These are phyloP conservation scores for Ophioderma brevispina DNA, from an alignment of 35 echinoderm and acorn worm genomes.

Conservation along the genomic window DNA sequence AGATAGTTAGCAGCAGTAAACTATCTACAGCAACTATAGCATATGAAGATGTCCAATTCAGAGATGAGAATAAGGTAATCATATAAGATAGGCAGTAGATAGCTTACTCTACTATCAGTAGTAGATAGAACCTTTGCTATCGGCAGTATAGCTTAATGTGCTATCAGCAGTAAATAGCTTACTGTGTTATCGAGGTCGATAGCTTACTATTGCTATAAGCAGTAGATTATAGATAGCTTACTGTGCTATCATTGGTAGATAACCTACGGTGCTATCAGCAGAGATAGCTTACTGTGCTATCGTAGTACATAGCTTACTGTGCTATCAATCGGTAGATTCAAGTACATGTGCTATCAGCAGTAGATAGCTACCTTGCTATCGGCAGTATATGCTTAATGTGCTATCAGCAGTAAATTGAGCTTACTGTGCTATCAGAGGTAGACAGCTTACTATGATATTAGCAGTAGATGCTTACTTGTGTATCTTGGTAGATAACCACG, in stretches of 20 bases:
- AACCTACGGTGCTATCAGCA: not conserved
- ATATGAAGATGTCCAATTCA: no score
- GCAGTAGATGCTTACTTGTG: no score
- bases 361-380: not conserved
- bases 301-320: not conserved
- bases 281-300: not conserved
- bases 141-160: not conserved
- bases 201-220: not conserved
- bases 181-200: not conserved
- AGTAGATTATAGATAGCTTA: not conserved
- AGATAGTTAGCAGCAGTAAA: no score
- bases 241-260: not conserved
- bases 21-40: no score
- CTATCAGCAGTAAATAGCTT: not conserved
- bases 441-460: not conserved
- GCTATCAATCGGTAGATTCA: not conserved
- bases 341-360: not conserved
- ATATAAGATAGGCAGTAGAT: no score
- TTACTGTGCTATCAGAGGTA: not conserved
- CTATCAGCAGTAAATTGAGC: not conserved
- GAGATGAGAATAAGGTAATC: no score
- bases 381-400: not conserved
- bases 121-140: not conserved
- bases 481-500: no score
- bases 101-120: no score